Evolutionary conservation across 2,797 vertebrate species (phyloP).

Genomic region (Clarias laeviceps): DNA sequence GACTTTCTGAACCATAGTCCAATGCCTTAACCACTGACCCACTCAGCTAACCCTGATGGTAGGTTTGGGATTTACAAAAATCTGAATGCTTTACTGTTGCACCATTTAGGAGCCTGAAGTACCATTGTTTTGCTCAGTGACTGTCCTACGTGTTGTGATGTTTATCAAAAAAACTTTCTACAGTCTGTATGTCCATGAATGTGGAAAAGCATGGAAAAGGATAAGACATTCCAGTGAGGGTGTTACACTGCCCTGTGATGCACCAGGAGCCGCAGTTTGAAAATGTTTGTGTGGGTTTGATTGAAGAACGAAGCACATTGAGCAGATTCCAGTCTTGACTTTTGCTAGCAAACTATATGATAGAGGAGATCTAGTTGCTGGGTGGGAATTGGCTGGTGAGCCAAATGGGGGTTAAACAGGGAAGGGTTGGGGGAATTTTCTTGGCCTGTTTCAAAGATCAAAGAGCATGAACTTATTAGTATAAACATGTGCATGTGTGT

Average conservation of each 20-base stretch:
- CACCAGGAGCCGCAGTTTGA: background rate
- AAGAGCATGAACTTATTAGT: background rate
- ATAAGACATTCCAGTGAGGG: background rate
- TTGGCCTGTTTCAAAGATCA: background rate
- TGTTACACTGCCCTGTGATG: background rate
- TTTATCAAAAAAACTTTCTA: background rate
- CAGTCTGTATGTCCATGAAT: background rate
- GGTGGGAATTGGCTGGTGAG: background rate
- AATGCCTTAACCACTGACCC: no score
- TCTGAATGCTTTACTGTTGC: no score
- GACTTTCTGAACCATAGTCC: no score
- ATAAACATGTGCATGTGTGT: background rate
- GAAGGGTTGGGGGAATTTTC: background rate
- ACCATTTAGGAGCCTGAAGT: background rate
- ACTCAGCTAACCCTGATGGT: no score
- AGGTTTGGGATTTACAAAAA: background rate
- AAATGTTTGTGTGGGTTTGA: background rate
- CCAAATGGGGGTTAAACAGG: background rate
- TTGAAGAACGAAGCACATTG: background rate
- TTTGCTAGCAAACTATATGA: background rate
- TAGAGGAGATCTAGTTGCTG: background rate
- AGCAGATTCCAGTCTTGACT: no score
- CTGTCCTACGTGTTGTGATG: background rate
- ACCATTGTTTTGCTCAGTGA: no score
- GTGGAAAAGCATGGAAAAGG: background rate